Conservation (phyloP, 92 coral and sea anemone species). For the Siderastrea siderea region DNA sequence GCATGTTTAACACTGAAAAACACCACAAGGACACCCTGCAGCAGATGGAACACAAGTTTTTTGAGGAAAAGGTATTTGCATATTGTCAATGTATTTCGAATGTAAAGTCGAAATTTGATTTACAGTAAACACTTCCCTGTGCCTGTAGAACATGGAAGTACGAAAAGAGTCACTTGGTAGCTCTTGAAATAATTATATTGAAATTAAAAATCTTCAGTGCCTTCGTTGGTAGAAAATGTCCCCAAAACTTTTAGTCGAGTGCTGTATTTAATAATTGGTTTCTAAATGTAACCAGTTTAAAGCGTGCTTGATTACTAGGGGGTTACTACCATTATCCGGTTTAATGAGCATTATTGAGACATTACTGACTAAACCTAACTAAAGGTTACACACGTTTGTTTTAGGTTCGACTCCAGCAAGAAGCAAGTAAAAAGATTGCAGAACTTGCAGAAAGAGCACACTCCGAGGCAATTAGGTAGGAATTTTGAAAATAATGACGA, state of each 20-base stretch:
- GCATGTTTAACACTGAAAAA: slow-evolving; percentile 91
- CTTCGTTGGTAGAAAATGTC: too few species aligned
- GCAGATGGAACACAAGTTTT: slow-evolving; percentile 98
- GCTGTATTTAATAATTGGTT: too few species aligned
- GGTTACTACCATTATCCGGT: too few species aligned
- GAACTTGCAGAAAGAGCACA: slow-evolving; percentile 99
- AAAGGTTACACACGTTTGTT: neutral
- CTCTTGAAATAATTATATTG: too few species aligned
- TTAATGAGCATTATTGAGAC: too few species aligned
- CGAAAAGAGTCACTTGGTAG: too few species aligned
- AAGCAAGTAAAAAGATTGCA: slow-evolving; percentile 97
- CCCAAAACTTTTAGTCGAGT: too few species aligned
- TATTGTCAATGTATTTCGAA: neutral
- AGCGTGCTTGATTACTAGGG: too few species aligned
- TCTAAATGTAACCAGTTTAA: too few species aligned
- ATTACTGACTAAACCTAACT: too few species aligned
- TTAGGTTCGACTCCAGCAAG: slow-evolving; percentile 97
- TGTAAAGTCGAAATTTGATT: neutral
- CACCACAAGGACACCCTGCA: slow-evolving; percentile 90
- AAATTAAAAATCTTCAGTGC: too few species aligned
- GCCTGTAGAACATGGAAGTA: too few species aligned
- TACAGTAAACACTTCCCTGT: neutral
- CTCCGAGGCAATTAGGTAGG: slow-evolving; percentile 93
- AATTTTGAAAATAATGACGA: neutral
- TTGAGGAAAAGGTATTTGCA: slow-evolving; percentile 91